phyloP scores from a whole-genome alignment of 2,888 invertebrate species.

The Coenonympha glycerion region DNA sequence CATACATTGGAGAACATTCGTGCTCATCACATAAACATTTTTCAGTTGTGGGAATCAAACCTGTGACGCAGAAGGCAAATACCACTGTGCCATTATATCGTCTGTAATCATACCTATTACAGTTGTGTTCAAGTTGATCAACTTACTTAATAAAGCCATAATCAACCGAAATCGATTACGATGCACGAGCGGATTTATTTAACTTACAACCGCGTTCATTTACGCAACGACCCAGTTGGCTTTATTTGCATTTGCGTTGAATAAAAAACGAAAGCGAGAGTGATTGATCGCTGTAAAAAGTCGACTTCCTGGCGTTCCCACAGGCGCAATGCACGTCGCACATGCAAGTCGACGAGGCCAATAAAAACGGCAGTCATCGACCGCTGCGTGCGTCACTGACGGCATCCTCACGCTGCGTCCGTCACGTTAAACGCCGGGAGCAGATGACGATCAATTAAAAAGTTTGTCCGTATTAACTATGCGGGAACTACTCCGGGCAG shows the following conservation, averaged over 20 bases:
- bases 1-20: too few species aligned
- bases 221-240: conserved; percentile 19
- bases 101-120: too few species aligned
- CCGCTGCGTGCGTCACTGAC: conserved; percentile 65
- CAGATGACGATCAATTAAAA: conserved; percentile 74
- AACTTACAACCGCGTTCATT: conserved; percentile 8
- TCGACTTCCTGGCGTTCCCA: conserved; percentile 58
- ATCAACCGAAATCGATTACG: background rate
- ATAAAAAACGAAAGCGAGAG: conserved; percentile 27
- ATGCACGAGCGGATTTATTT: conserved; percentile 1
- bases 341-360: conserved; percentile 43
- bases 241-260: conserved; percentile 21
- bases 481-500: conserved; percentile 52
- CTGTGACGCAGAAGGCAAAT: too few species aligned
- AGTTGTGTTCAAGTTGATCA: background rate
- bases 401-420: conserved; percentile 53
- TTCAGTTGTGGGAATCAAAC: too few species aligned
- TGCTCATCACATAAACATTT: too few species aligned
- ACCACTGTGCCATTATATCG: too few species aligned
- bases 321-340: conserved; percentile 54
- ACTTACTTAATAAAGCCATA: too few species aligned
- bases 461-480: conserved; percentile 69
- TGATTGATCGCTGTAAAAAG: conserved; percentile 29
- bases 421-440: conserved; percentile 49
- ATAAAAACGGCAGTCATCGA: conserved; percentile 68